Evolutionary conservation across 2,888 invertebrate genomes (phyloP).

Genomic region (Luperina testacea): DNA sequence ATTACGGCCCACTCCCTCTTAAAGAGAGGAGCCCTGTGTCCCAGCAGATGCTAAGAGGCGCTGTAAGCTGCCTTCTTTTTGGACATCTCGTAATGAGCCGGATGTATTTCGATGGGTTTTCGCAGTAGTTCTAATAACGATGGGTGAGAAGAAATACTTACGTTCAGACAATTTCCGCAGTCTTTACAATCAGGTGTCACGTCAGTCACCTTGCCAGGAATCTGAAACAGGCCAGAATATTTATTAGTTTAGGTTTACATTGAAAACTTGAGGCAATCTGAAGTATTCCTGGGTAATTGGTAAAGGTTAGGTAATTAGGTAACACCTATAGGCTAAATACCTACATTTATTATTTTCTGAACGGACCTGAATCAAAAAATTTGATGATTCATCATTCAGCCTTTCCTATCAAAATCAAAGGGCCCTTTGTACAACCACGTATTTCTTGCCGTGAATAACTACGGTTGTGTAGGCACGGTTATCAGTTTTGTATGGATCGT

Average conservation of each 20-base stretch:
- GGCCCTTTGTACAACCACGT: neutral
- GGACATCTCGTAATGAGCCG: neutral
- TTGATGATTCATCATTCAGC: neutral
- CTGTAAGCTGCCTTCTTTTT: neutral
- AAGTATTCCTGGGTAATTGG: no score
- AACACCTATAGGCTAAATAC: no score
- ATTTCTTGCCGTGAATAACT: neutral
- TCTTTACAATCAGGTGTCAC: constrained; percentile 90
- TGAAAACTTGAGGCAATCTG: neutral
- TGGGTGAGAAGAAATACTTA: constrained; percentile 71
- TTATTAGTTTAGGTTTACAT: neutral
- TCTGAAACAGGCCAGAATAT: constrained; percentile 74
- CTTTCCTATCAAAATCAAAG: neutral
- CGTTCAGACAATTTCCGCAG: constrained; percentile 90
- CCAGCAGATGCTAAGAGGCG: neutral
- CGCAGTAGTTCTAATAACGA: neutral
- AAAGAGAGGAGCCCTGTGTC: neutral
- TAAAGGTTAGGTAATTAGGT: neutral
- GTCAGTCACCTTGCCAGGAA: constrained; percentile 87
- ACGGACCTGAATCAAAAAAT: neutral
- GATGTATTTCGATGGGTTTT: neutral
- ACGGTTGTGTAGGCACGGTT: neutral
- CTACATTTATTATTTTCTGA: neutral
- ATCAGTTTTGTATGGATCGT: neutral
- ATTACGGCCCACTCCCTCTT: no score